Evolutionary conservation across 2,113 vertebrate genomes (phyloP), one percentile per base, ranked within the genome.

Genomic region (Microcebus ravelobensis): DNA sequence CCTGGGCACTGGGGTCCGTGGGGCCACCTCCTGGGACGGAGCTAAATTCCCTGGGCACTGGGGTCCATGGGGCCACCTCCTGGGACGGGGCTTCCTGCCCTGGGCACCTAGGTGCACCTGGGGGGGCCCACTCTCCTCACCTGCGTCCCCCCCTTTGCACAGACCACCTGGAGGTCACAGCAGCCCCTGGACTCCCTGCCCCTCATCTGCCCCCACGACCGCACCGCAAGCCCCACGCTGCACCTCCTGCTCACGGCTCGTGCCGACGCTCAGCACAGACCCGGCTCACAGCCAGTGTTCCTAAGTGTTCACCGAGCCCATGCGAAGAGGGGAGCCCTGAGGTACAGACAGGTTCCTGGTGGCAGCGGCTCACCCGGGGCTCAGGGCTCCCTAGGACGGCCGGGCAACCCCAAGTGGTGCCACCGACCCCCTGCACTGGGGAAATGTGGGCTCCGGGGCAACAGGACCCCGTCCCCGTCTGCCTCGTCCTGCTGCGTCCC

Each of bases 401-500:
- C 0, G 27, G 79, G 5, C 27, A 1, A 25, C 0, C 10, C n/a
- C 5, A 0, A 4, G 1, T 0, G 4, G 10, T 0, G 2, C 18
- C 6, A 1, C 14, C 2, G 42, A 18, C 2, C 7, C 0, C 1
- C 2, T 0, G 18, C 0, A 5, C 12, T 4, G 21, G 73, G 2
- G 6, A 31, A 34, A 8, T 1, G 17, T 39, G 50, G 4, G n/a
- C 23, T 1, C 39, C 5, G 0, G 0, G 8, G 55, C 11, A 52
- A 23, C 50, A 85, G 67, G 15, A 4, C 39, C 57, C 50, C 42
- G 6, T 42, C 42, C 23, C 3, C 2, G 5, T 48, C 71, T 50
- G 29, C 27, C 0, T 2, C 10, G 39, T 36, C 48, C 82, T 11
- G 50, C 20, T 9, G 8, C 1, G 0, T 13, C 36, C 36, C 0